phyloP scores from a whole-genome alignment of 2,113 vertebrate species.

The Meriones unguiculatus region DNA sequence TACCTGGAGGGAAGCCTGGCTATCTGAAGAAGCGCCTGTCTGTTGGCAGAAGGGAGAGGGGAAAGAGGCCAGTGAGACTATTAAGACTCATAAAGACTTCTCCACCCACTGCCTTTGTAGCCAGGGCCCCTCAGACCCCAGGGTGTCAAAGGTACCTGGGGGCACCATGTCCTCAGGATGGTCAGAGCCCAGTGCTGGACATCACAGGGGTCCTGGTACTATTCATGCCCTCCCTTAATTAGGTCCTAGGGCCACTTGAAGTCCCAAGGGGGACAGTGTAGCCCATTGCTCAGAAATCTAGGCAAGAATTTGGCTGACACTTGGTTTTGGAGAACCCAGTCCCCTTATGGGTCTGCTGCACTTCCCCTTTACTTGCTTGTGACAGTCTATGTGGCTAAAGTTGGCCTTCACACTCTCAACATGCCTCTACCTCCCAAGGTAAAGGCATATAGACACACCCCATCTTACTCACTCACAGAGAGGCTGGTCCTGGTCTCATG shows the following conservation, averaged over 20 bases:
- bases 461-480: not conserved
- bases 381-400: not conserved
- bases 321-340: not conserved
- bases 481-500: not conserved
- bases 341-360: too few relatives aligned
- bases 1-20: not conserved
- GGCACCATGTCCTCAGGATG: slow-evolving; percentile 64
- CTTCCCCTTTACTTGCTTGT: not conserved
- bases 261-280: not conserved
- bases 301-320: not conserved
- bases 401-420: not conserved
- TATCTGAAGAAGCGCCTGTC: not conserved
- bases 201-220: slow-evolving; percentile 63
- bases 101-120: not conserved
- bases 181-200: slow-evolving; percentile 83
- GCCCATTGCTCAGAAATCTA: not conserved
- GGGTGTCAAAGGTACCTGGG: slow-evolving; percentile 76
- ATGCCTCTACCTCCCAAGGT: not conserved
- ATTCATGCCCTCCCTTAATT: not conserved
- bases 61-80: not conserved
- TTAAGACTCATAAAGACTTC: not conserved
- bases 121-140: slow-evolving; percentile 68
- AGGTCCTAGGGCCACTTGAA: not conserved
- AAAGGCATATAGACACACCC: too few relatives aligned
- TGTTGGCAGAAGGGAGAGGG: not conserved